A percentile compares a stretch with the other conserved stretches of the same genome.
These are phyloP conservation scores for Pipra filicauda DNA, from an alignment of 2,113 vertebrate genomes.

Conservation along the genomic window DNA sequence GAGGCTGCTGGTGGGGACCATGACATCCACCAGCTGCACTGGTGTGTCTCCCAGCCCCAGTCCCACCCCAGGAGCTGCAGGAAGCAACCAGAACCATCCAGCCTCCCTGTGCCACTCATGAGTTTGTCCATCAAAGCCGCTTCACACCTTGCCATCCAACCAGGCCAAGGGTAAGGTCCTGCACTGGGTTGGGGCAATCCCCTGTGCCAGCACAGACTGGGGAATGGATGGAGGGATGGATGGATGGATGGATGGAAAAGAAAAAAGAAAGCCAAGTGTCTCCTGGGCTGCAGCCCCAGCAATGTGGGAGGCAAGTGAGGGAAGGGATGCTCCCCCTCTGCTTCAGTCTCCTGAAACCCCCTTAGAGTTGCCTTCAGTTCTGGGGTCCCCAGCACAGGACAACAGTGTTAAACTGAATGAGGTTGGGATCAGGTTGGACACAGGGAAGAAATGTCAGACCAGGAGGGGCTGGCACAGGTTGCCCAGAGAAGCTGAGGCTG, in stretches of 20 bases:
- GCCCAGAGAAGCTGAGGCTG: background rate
- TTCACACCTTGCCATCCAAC: background rate
- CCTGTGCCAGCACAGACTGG: background rate
- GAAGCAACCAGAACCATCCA: background rate
- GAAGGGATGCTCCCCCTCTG: background rate
- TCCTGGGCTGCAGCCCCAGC: background rate
- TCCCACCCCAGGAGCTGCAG: background rate
- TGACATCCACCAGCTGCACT: background rate
- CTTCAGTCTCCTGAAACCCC: background rate
- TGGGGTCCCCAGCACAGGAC: background rate
- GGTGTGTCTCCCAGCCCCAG: background rate
- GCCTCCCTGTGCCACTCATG: too few relatives aligned
- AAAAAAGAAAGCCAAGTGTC: background rate
- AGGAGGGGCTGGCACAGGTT: background rate
- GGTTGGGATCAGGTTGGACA: background rate
- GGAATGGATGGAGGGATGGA: background rate
- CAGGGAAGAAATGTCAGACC: background rate
- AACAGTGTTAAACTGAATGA: background rate
- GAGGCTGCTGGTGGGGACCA: background rate
- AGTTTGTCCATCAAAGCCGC: background rate
- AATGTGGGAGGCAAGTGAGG: background rate
- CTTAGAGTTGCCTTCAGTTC: background rate
- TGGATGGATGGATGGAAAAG: background rate
- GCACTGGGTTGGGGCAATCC: background rate
- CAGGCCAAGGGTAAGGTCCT: background rate